Base-by-base conservation (phyloP, 1,140 invertebrate species). In the Dermatophagoides farinae region DNA sequence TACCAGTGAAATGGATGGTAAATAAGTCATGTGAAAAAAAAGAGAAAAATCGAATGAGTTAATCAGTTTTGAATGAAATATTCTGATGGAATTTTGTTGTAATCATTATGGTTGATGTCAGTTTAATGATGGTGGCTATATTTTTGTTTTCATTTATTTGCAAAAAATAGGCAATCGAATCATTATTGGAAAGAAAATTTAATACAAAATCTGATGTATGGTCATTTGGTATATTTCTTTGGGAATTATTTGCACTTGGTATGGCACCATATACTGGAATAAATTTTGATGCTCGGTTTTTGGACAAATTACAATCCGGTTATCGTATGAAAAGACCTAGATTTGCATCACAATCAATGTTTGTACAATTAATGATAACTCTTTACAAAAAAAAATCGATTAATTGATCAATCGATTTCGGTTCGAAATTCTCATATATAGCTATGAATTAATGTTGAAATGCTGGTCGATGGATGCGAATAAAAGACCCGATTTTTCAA, bases 1-100 rank as follows among this genome's bases (percentile, higher is more conserved):
- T 97, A 61, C 91, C 92, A 6, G 87, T 98, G 1, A 96, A 97
- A 74, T 98, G 95, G 95, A 98, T 98, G 95, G 91, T 58, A 58
- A 31, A 22, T 23, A 20, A 10, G 43, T 20, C n/a, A n/a, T n/a
- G n/a, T n/a, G n/a, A n/a, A n/a, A n/a, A n/a, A n/a, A n/a, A n/a
- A n/a, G n/a, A n/a, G n/a, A n/a, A n/a, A n/a, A n/a, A n/a, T n/a
- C n/a, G n/a, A n/a, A n/a, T n/a, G n/a, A n/a, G n/a, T n/a, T n/a
- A n/a, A n/a, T n/a, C n/a, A n/a, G n/a, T n/a, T n/a, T n/a, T n/a
- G n/a, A n/a, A n/a, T n/a, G n/a, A n/a, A n/a, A n/a, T n/a, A n/a
- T n/a, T n/a, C n/a, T n/a, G n/a, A n/a, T n/a, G n/a, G n/a, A n/a
- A n/a, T 43, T 16, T 43, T 16, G n/a, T 16, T 43, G n/a, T 43